Evolutionary conservation across 2,888 invertebrate genomes (phyloP).

Genomic region (Phasia obesa): DNA sequence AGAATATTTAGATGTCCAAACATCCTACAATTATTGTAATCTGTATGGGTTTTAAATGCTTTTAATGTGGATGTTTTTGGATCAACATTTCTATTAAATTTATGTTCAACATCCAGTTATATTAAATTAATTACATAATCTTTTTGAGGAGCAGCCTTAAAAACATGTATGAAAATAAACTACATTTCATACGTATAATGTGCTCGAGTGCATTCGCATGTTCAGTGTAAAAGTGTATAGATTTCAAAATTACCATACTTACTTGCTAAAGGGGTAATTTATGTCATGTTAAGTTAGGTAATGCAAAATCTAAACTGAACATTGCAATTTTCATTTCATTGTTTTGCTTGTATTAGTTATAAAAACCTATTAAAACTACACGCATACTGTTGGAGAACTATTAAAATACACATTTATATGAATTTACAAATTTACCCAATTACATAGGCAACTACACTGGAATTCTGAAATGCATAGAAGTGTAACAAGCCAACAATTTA

Average conservation of each 20-base stretch:
- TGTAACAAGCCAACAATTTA: constrained; percentile 52
- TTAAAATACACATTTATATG: background rate
- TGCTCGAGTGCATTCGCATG: background rate
- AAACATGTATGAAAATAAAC: background rate
- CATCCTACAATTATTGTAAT: background rate
- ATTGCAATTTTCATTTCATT: constrained; percentile 45
- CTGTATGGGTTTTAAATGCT: background rate
- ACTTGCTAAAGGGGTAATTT: constrained; percentile 70
- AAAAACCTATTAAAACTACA: constrained; percentile 26
- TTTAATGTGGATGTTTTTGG: constrained; percentile 4
- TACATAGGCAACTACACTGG: background rate
- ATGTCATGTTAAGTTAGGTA: constrained; percentile 68
- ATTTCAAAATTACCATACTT: constrained; percentile 64
- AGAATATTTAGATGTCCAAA: background rate
- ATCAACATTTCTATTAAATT: constrained; percentile 22
- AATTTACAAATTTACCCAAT: background rate
- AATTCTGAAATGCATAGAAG: constrained; percentile 10
- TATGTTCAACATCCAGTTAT: constrained; percentile 29
- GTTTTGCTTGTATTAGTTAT: constrained; percentile 22
- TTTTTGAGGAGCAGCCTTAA: constrained; percentile 50
- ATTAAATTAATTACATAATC: constrained; percentile 25
- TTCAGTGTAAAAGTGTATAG: background rate
- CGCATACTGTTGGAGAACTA: constrained; percentile 18
- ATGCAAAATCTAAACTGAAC: constrained; percentile 60
- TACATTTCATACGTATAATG: background rate